A percentile compares a stretch with the other conserved stretches of the same genome.
These are phyloP conservation scores for Dorcus parallelipipedus DNA, from an alignment of 2,888 invertebrate species.

Conservation along the genomic window DNA sequence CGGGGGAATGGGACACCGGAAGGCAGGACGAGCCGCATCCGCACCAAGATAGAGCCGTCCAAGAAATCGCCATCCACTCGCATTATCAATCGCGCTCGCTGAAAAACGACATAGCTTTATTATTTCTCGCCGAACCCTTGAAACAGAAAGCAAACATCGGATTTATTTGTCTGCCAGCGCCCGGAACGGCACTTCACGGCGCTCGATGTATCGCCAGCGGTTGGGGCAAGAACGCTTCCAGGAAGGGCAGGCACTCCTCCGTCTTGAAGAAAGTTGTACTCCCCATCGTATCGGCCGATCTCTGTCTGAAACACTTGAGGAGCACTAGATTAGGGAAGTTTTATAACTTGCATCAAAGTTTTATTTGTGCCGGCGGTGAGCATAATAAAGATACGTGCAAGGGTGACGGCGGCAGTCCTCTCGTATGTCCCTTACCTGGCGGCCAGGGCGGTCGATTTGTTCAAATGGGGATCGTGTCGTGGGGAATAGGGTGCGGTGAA, in stretches of 20 bases:
- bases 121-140: conserved; percentile 25
- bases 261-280: conserved; percentile 29
- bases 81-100: conserved; percentile 23
- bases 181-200: conserved; percentile 13
- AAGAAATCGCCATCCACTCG: conserved; percentile 29
- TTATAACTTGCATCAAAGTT: conserved; percentile 54
- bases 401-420: conserved; percentile 62
- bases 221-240: conserved; percentile 27
- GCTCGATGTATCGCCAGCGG: conserved; percentile 29
- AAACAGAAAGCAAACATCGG: conserved; percentile 22
- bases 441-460: conserved; percentile 49
- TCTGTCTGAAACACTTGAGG: conserved; percentile 24
- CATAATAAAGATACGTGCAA: conserved; percentile 31
- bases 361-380: conserved; percentile 54
- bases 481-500: conserved; percentile 78
- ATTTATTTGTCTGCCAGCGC: conserved; percentile 26
- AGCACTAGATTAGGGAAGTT: conserved; percentile 43
- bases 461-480: conserved; percentile 71
- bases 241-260: conserved; percentile 24
- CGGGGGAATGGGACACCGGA: conserved; percentile 81
- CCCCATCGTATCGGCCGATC: conserved; percentile 24
- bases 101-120: conserved; percentile 30
- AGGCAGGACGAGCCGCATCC: conserved; percentile 63
- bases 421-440: conserved; percentile 65
- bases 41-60: conserved; percentile 66